Evolutionary conservation across 2,113 vertebrate genomes (phyloP).

Genomic region (Anhinga rufa): DNA sequence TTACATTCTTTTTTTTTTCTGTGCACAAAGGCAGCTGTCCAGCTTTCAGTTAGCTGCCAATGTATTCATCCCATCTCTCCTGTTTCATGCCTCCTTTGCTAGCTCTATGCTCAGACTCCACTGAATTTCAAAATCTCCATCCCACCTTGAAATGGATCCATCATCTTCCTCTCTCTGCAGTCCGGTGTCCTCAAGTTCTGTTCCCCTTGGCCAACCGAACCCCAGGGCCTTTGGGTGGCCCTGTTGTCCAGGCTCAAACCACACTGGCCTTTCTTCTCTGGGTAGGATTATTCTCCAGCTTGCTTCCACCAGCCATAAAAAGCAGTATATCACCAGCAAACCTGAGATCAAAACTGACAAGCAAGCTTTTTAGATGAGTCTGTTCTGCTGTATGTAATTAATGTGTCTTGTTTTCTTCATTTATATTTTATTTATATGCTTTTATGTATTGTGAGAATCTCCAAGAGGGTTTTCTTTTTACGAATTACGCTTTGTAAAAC

Average conservation of each 20-base stretch:
- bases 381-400: conserved; percentile 67
- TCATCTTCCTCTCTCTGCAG: not conserved
- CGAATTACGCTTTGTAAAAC: conserved; percentile 64
- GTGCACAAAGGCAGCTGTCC: not conserved
- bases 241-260: not conserved
- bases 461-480: conserved; percentile 54
- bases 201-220: not conserved
- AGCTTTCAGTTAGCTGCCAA: not conserved
- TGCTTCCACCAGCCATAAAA: conserved; percentile 5
- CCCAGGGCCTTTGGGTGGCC: not conserved
- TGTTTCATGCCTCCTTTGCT: not conserved
- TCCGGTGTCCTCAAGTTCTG: not conserved
- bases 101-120: not conserved
- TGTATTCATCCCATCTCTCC: not conserved
- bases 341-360: conserved; percentile 62
- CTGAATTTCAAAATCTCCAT: not conserved
- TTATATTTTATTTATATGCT: conserved; percentile 73
- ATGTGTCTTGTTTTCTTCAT: conserved; percentile 69
- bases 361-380: conserved; percentile 55
- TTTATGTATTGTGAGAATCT: conserved; percentile 63
- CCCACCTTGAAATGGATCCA: not conserved
- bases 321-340: conserved; percentile 33
- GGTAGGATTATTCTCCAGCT: not conserved
- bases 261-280: not conserved
- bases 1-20: not conserved